Evolutionary conservation across 2,888 invertebrate species (phyloP).

Genomic region (Bellardia pandia): DNA sequence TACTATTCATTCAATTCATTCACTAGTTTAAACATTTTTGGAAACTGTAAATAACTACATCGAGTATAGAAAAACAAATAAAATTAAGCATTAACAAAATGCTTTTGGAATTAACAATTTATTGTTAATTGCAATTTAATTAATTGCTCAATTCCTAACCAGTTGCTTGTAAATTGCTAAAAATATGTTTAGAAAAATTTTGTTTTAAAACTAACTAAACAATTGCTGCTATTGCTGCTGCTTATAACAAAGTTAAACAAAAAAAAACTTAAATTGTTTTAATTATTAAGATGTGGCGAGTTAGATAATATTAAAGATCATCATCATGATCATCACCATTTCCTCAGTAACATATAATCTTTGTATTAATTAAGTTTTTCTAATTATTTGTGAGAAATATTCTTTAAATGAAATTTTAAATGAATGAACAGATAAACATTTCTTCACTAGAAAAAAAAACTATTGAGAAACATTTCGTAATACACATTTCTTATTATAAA

Average conservation of each 20-base stretch:
- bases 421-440: slow-evolving; percentile 18
- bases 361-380: slow-evolving; percentile 14
- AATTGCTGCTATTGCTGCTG: neutral
- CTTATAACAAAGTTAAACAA: neutral
- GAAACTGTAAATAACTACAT: slow-evolving; percentile 22
- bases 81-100: slow-evolving; percentile 29
- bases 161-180: slow-evolving; percentile 17
- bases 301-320: neutral
- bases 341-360: slow-evolving; percentile 23
- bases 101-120: slow-evolving; percentile 59
- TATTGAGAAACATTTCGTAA: neutral
- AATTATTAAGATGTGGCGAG: slow-evolving; percentile 9
- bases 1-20: neutral
- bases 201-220: neutral
- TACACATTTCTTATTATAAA: neutral
- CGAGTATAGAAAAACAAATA: neutral
- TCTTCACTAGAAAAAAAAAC: neutral
- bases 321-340: slow-evolving; percentile 2
- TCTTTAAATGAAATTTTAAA: slow-evolving; percentile 39
- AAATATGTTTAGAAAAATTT: slow-evolving; percentile 38
- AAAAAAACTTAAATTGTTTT: slow-evolving; percentile 30
- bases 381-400: slow-evolving; percentile 24
- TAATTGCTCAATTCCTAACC: slow-evolving; percentile 68
- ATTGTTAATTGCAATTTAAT: slow-evolving; percentile 70
- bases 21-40: slow-evolving; percentile 40